Conservation (phyloP, 2,113 vertebrate species). For the Petrocephalus zakoni region DNA sequence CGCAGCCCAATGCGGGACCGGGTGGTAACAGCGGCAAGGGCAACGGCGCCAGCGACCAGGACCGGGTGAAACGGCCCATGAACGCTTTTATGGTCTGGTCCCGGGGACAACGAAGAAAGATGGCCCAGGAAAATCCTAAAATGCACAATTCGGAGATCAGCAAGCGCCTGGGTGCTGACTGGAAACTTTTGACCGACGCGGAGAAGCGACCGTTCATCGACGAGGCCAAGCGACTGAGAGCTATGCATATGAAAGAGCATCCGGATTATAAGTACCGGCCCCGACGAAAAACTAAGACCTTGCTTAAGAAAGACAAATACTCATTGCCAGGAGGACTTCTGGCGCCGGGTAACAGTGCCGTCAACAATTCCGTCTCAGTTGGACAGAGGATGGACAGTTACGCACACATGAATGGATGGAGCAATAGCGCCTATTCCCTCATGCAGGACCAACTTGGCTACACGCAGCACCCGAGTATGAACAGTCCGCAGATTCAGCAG, state of each 20-base stretch:
- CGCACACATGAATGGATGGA: constrained; percentile 94
- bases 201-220: constrained; percentile 98
- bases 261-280: constrained; percentile 99
- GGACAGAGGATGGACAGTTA: constrained; percentile 94
- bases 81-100: constrained; percentile 99
- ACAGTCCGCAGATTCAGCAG: constrained; percentile 87
- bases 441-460: constrained; percentile 95
- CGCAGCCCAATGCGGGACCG: constrained; percentile 70
- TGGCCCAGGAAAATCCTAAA: constrained; percentile 97
- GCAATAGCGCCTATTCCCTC: constrained; percentile 92
- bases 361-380: constrained; percentile 80
- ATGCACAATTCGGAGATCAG: constrained; percentile 99
- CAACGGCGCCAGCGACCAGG: constrained; percentile 72
- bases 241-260: constrained; percentile 99
- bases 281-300: constrained; percentile 95
- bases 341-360: constrained; percentile 71
- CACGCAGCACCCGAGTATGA: constrained; percentile 88
- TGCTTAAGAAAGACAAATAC: constrained; percentile 98
- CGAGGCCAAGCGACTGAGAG: constrained; percentile 92
- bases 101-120: constrained; percentile 89
- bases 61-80: constrained; percentile 95
- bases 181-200: constrained; percentile 93
- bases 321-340: constrained; percentile 83
- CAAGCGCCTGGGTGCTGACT: constrained; percentile 93
- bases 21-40: constrained; percentile 55